These are phyloP conservation scores for Myotis myotis DNA, from an alignment of 2,797 vertebrate species.

Conservation along the genomic window DNA sequence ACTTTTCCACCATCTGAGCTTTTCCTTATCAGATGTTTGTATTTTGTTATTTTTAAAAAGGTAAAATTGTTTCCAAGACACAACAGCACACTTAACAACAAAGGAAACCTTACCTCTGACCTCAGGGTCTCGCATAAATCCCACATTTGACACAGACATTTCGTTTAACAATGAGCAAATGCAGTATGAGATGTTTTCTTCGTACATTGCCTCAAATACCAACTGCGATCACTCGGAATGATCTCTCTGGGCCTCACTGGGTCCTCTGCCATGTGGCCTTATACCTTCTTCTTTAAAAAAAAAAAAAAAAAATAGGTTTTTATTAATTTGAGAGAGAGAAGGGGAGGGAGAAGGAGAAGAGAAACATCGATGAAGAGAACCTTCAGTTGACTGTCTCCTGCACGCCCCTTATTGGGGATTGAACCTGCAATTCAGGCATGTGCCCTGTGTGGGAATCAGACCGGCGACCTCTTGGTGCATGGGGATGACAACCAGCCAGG, in stretches of 20 bases:
- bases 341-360: no score
- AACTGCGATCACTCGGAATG: background rate
- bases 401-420: no score
- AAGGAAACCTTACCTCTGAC: background rate
- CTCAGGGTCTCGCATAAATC: background rate
- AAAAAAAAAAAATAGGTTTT: no score
- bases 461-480: no score
- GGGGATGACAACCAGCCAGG: no score
- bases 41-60: conserved; percentile 28
- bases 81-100: background rate
- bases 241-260: background rate
- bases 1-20: background rate
- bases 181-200: background rate
- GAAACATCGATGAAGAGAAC: no score
- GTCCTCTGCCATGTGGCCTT: background rate
- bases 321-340: no score
- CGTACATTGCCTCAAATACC: background rate
- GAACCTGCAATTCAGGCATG: no score
- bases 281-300: no score
- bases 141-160: background rate
- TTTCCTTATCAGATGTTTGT: background rate
- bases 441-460: no score
- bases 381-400: no score
- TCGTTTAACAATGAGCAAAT: background rate
- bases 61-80: background rate